Evolutionary conservation across 2,113 vertebrate genomes (phyloP).

Genomic region (Gymnobelideus leadbeateri): DNA sequence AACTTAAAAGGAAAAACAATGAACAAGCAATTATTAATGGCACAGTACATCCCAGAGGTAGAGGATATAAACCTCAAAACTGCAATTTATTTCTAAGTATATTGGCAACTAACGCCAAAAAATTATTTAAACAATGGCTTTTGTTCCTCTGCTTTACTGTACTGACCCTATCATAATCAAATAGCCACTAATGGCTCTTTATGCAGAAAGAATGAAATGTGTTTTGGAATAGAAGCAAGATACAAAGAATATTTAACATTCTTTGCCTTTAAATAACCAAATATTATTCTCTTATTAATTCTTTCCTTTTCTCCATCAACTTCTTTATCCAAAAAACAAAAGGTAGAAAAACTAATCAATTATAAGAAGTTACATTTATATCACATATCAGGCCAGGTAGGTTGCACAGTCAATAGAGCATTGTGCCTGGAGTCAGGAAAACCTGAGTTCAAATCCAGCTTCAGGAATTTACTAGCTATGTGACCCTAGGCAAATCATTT

Average conservation of each 20-base stretch:
- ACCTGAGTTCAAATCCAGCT: neutral
- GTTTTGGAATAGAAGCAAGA: conserved; percentile 23
- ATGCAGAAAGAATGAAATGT: conserved; percentile 15
- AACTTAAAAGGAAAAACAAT: neutral
- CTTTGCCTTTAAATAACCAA: conserved; percentile 40
- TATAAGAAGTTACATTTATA: neutral
- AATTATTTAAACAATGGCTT: conserved; percentile 25
- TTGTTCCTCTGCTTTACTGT: conserved; percentile 42
- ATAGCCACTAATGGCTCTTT: conserved; percentile 21
- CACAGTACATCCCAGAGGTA: neutral
- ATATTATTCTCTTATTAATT: neutral
- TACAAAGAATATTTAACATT: neutral
- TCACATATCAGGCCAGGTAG: neutral
- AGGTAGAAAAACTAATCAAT: conserved; percentile 11
- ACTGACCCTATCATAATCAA: conserved; percentile 38
- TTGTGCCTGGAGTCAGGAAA: too few relatives aligned
- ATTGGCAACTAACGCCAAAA: conserved; percentile 33
- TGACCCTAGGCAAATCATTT: neutral
- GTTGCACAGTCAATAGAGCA: neutral
- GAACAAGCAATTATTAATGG: neutral
- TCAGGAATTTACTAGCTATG: neutral
- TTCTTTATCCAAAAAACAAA: conserved; percentile 34
- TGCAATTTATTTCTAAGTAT: conserved; percentile 14
- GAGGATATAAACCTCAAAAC: conserved; percentile 21
- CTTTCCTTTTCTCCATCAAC: neutral